These are phyloP conservation scores for Virgularia gustaviana DNA, from an alignment of 92 coral and sea anemone genomes.

Conservation along the genomic window DNA sequence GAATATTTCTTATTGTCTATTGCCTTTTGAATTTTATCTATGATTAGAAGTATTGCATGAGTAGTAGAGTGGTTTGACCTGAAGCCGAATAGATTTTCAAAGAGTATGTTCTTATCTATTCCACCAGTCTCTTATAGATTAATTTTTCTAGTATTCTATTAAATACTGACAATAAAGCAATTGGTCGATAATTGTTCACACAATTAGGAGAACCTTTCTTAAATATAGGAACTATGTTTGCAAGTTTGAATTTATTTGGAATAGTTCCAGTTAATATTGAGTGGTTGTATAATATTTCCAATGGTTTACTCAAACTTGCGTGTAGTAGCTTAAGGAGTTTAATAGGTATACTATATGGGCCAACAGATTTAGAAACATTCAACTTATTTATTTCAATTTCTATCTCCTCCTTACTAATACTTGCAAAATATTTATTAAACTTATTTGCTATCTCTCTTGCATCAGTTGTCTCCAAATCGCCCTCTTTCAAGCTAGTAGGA, in stretches of 20 bases:
- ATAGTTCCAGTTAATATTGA: conserved; percentile 35
- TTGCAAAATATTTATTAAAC: no score
- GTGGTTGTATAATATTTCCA: conserved; percentile 28
- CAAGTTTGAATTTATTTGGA: conserved; percentile 39
- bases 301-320: conserved; percentile 1
- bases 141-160: conserved; percentile 31
- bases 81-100: conserved; percentile 28
- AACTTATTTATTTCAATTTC: conserved; percentile 18
- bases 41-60: conserved; percentile 40
- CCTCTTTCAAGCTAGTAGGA: no score
- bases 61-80: conserved; percentile 31
- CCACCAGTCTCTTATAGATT: conserved; percentile 11
- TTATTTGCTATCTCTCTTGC: no score
- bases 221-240: conserved; percentile 30
- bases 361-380: conserved; percentile 14
- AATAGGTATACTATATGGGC: conserved; percentile 34
- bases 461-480: no score
- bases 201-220: conserved; percentile 28
- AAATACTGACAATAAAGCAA: conserved; percentile 25
- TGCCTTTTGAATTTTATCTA: conserved; percentile 38
- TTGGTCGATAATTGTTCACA: conserved; percentile 30
- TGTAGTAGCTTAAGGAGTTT: conserved; percentile 31
- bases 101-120: conserved; percentile 23
- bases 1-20: conserved; percentile 43
- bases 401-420: no score